Evolutionary conservation across 2,888 invertebrate genomes (phyloP).

Genomic region (Lasioglossum lativentre): DNA sequence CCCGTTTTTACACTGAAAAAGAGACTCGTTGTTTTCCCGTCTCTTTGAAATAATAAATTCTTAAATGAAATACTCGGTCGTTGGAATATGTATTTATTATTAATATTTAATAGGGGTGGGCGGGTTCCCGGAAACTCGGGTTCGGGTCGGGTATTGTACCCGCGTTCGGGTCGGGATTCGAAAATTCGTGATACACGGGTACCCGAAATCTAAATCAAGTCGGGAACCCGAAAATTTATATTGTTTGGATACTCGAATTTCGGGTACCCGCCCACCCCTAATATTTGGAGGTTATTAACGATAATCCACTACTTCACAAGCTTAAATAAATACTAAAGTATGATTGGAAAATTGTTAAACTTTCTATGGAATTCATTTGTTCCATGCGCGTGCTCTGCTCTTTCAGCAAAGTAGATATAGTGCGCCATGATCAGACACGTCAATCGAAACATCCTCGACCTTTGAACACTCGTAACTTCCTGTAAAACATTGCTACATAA

Average conservation of each 20-base stretch:
- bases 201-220: too few species aligned
- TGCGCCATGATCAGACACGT: not conserved
- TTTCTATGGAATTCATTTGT: not conserved
- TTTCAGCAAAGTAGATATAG: not conserved
- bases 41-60: not conserved
- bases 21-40: not conserved
- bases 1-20: not conserved
- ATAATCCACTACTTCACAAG: not conserved
- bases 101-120: too few species aligned
- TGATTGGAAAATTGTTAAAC: not conserved
- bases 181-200: too few species aligned
- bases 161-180: too few species aligned
- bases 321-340: not conserved
- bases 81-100: too few species aligned
- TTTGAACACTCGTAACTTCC: not conserved
- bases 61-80: not conserved
- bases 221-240: too few species aligned
- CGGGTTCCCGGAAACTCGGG: too few species aligned
- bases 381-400: not conserved
- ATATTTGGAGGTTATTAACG: too few species aligned
- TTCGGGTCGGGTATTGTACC: too few species aligned
- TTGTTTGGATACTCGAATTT: too few species aligned
- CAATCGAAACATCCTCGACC: not conserved
- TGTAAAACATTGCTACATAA: not conserved
- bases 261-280: too few species aligned